These are phyloP conservation scores for Stylophora pistillata DNA, from an alignment of 64 coral and sea anemone species.

Conservation along the genomic window DNA sequence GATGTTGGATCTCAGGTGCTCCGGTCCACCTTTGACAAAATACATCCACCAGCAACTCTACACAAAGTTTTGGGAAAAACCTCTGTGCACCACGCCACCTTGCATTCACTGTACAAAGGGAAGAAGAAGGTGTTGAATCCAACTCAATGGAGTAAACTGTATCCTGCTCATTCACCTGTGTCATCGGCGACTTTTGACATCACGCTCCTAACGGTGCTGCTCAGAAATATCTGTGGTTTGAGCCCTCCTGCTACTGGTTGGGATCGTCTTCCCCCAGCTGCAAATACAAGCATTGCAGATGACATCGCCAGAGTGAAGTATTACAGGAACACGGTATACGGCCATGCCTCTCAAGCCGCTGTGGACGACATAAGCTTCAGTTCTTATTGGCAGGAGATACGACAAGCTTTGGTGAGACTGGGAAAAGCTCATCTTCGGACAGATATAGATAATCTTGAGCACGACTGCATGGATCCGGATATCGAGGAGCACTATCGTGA, in stretches of 20 bases:
- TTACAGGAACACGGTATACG: no score
- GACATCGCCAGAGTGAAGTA: no score
- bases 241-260: no score
- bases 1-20: not conserved
- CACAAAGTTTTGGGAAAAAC: not conserved
- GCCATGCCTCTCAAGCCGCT: no score
- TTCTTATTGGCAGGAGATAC: not conserved
- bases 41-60: not conserved
- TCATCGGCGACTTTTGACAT: not conserved
- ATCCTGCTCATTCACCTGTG: not conserved
- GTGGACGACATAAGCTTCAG: no score
- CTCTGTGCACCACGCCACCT: no score
- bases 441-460: not conserved
- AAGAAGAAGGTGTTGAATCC: not conserved
- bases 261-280: no score
- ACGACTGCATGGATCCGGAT: not conserved
- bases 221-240: not conserved
- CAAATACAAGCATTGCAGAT: no score
- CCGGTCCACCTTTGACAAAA: not conserved
- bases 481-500: not conserved
- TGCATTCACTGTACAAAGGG: not conserved
- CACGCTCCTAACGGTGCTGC: not conserved
- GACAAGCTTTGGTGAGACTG: not conserved
- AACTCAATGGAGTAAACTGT: not conserved
- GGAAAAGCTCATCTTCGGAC: not conserved